A percentile compares a stretch with the other conserved stretches of the same genome.
These are phyloP conservation scores for Drosophila neoperkinsi DNA, from an alignment of 2,888 invertebrate species.

Conservation along the genomic window DNA sequence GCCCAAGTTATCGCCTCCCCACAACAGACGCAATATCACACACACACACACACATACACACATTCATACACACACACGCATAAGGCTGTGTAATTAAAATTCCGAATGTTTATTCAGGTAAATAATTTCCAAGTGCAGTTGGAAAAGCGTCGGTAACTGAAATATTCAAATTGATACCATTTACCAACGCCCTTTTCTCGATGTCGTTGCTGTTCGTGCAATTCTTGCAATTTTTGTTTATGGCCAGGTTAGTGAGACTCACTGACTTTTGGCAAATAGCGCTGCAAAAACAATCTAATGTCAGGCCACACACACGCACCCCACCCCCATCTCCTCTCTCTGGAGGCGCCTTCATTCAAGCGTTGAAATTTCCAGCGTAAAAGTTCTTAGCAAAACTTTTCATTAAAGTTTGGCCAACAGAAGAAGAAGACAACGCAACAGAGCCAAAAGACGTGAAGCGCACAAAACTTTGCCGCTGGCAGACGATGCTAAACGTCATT, in stretches of 20 bases:
- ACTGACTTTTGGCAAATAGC: constrained; percentile 70
- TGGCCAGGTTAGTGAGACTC: constrained; percentile 60
- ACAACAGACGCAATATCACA: constrained; percentile 22
- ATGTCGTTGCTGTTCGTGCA: constrained; percentile 12
- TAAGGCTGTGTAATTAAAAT: constrained; percentile 79
- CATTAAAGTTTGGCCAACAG: constrained; percentile 76
- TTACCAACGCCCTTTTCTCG: constrained; percentile 26
- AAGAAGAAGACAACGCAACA: constrained; percentile 37
- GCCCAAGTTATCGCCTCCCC: constrained; percentile 60
- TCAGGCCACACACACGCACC: constrained; percentile 40
- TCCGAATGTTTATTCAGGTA: constrained; percentile 83
- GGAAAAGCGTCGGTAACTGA: constrained; percentile 53
- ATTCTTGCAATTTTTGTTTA: constrained; percentile 48
- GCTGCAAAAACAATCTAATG: constrained; percentile 71
- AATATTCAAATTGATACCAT: constrained; percentile 74
- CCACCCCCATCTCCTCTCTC: background rate
- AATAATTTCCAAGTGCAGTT: constrained; percentile 78
- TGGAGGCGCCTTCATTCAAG: constrained; percentile 63
- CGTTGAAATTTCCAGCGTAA: constrained; percentile 76
- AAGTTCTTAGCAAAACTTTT: constrained; percentile 81
- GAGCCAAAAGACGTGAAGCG: constrained; percentile 48
- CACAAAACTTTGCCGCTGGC: constrained; percentile 72
- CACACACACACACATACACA: constrained; percentile 26
- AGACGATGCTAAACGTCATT: constrained; percentile 77
- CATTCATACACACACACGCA: constrained; percentile 8